Evolutionary conservation across 2,113 vertebrate species (phyloP).

Genomic region (Poeciliopsis occidentalis): DNA sequence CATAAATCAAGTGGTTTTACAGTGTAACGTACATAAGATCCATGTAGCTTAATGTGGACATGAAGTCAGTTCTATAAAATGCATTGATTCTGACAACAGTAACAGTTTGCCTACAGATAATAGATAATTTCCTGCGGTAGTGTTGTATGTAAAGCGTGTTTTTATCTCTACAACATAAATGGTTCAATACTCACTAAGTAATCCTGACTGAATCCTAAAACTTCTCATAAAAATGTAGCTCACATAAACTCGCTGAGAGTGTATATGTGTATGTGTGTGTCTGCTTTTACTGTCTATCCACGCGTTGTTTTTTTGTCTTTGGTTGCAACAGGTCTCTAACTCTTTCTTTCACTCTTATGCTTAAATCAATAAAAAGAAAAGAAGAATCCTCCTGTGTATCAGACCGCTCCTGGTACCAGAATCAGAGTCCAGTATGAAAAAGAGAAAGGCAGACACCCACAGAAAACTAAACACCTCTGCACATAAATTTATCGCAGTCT

Average conservation of each 20-base stretch:
- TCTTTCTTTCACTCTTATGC: neutral
- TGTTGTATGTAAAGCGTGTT: neutral
- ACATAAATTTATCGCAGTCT: neutral
- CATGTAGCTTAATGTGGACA: neutral
- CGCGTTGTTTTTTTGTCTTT: neutral
- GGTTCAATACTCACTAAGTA: neutral
- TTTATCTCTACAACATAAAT: neutral
- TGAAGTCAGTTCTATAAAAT: neutral
- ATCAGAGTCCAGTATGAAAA: neutral
- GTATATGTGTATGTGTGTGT: conserved; percentile 5
- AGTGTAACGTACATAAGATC: no score
- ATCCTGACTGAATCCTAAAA: conserved; percentile 9
- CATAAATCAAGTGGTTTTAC: no score
- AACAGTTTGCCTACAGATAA: conserved; percentile 5
- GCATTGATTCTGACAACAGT: neutral
- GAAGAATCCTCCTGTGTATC: neutral
- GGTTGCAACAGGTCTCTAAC: neutral
- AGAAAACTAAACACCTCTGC: neutral
- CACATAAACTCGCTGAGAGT: conserved; percentile 17
- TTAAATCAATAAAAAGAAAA: conserved; percentile 12
- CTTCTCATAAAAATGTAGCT: conserved; percentile 20
- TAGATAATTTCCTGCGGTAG: neutral
- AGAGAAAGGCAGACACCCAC: neutral
- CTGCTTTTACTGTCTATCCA: conserved; percentile 2
- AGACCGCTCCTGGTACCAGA: neutral